Evolutionary conservation across 1,140 invertebrate species (phyloP), one percentile per base, ranked within the genome.

Genomic region (Penaeus chinensis): DNA sequence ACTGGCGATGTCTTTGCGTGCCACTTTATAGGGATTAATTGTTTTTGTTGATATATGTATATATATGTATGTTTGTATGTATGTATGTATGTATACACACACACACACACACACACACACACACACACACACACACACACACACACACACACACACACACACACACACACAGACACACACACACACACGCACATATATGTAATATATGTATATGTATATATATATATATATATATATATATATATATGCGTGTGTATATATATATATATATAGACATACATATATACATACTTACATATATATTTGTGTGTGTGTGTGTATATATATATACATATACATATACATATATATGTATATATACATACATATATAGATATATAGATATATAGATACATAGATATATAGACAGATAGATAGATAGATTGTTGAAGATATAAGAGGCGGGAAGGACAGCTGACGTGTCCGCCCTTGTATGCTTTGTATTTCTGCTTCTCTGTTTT

Each of bases 291-390:
- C 22, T 10, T 20, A 27, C 13, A 27, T 20, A 69, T 24, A 27
- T n/a, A 69, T 27, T 8, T 19, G 22, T 11, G 22, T 37, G 27
- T 74, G 24, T 74, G 27, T 74, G 10, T 74, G 27, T 32, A 74
- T 74, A 74, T 74, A 74, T 27, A 74, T 27, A 74, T 74, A 74
- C 24, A 74, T 74, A 74, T 74, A 74, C 19, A 74, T 74, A 74
- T 74, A 74, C 24, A 27, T 74, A 74, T 27, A 74, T 74, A 74
- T 11, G 27, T 27, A 74, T 74, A 74, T 27, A 74, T 74, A 71
- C n/a, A 71, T 71, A 71, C 3, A 71, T 71, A 71, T 24, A 27
- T 71, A 71, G 16, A 71, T 71, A 71, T 71, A 37, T n/a, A 71
- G 2, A n/a, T 71, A 71, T 71, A 71, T 71, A 71, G 16, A 27